Evolutionary conservation across 1,140 invertebrate genomes (phyloP).

Genomic region (Anthonomus grandis): DNA sequence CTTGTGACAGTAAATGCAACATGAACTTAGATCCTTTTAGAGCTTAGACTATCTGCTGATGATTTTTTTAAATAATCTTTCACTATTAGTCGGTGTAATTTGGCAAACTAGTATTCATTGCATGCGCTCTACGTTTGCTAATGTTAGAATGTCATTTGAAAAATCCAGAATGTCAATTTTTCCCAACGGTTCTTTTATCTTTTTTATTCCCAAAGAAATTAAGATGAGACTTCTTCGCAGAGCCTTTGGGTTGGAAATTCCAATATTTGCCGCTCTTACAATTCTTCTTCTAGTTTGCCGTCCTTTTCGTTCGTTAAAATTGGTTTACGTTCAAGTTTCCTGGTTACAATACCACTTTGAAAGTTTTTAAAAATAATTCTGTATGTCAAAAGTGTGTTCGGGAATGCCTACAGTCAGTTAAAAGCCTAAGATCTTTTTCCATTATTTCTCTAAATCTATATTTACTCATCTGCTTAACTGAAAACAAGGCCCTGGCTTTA

Average conservation of each 20-base stretch:
- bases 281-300: background rate
- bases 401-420: background rate
- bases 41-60: too few species aligned
- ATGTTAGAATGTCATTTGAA: too few species aligned
- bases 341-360: background rate
- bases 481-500: background rate
- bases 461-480: background rate
- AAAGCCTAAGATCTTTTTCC: background rate
- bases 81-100: too few species aligned
- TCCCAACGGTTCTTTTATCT: background rate
- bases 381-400: background rate
- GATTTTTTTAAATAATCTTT: too few species aligned
- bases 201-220: background rate
- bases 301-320: background rate
- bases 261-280: too few species aligned
- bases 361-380: background rate
- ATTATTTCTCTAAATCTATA: background rate
- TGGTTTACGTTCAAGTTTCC: background rate
- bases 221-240: background rate
- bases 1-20: too few species aligned
- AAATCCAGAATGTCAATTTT: too few species aligned
- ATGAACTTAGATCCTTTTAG: too few species aligned
- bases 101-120: too few species aligned
- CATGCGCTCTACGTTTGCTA: too few species aligned
- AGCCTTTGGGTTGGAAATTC: too few species aligned